Evolutionary conservation across 2,888 invertebrate species (phyloP).

Genomic region (Sinopyrophorus schimmeli): DNA sequence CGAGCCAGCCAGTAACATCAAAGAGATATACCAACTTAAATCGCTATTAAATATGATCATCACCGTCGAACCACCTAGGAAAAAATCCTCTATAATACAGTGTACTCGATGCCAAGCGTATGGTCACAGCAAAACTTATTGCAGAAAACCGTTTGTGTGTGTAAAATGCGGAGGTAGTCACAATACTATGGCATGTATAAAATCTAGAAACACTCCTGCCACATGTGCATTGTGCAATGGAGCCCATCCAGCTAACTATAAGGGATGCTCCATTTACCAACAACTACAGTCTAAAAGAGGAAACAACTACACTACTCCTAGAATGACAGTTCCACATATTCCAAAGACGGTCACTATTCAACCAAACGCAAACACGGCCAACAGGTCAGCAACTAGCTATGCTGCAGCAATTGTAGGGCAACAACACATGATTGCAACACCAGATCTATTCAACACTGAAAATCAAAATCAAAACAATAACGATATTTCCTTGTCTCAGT

Average conservation of each 20-base stretch:
- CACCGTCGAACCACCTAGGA: conserved; percentile 5
- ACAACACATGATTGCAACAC: conserved; percentile 1
- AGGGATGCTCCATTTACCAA: conserved; percentile 7
- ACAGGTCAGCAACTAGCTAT: background rate
- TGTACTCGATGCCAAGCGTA: background rate
- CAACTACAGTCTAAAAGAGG: conserved; percentile 9
- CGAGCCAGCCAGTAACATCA: conserved; percentile 1
- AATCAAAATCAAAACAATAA: conserved; percentile 4
- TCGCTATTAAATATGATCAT: conserved; percentile 1
- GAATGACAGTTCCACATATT: background rate
- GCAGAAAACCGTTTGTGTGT: conserved; percentile 1
- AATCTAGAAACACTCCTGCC: conserved; percentile 5
- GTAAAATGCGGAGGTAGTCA: conserved; percentile 7
- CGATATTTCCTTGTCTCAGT: background rate
- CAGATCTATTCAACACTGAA: background rate
- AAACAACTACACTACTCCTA: background rate
- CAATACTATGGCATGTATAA: conserved; percentile 6
- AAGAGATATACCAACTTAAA: conserved; percentile 4
- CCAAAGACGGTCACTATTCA: background rate
- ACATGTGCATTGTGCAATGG: conserved; percentile 7
- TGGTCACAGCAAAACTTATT: conserved; percentile 1
- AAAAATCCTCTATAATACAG: conserved; percentile 5
- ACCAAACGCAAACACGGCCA: conserved; percentile 1
- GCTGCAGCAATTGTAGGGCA: background rate
- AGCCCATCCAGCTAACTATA: conserved; percentile 5